A percentile compares a stretch with the other conserved stretches of the same genome.
Conservation (phyloP, 2,113 vertebrate species). For the Dasypus novemcinctus region DNA sequence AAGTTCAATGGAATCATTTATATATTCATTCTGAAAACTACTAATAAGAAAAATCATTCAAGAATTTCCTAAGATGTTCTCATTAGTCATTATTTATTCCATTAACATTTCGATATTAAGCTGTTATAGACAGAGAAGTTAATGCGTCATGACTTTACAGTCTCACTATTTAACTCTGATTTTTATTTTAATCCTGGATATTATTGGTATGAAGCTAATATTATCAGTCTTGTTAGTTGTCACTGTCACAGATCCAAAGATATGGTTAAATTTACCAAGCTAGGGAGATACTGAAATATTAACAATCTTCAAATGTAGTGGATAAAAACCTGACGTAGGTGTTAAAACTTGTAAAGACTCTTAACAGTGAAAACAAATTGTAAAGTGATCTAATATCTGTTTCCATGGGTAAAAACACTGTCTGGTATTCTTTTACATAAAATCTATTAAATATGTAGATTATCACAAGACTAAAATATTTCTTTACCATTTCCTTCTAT, state of each 20-base stretch:
- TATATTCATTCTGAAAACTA: conserved; percentile 59
- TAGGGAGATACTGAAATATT: conserved; percentile 23
- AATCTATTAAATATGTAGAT: neutral
- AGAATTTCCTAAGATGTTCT: neutral
- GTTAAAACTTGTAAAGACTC: conserved; percentile 9
- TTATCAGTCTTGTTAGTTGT: neutral
- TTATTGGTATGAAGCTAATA: neutral
- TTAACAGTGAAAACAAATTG: conserved; percentile 49
- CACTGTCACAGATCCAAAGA: conserved; percentile 10
- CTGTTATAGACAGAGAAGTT: neutral
- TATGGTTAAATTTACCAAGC: conserved; percentile 30
- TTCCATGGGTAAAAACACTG: conserved; percentile 35
- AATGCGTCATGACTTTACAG: neutral
- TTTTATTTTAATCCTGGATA: neutral
- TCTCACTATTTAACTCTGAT: neutral
- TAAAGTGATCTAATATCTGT: conserved; percentile 26
- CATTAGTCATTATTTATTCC: conserved; percentile 23
- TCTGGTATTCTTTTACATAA: conserved; percentile 22
- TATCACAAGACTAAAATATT: neutral
- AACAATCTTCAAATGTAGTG: conserved; percentile 43
- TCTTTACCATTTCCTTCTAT: conserved; percentile 26
- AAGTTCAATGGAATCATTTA: conserved; percentile 65
- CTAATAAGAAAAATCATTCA: conserved; percentile 43
- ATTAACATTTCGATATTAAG: neutral
- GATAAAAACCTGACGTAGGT: neutral